Conservation (phyloP, 1,140 invertebrate species). For the Sminthurides bifidus region DNA sequence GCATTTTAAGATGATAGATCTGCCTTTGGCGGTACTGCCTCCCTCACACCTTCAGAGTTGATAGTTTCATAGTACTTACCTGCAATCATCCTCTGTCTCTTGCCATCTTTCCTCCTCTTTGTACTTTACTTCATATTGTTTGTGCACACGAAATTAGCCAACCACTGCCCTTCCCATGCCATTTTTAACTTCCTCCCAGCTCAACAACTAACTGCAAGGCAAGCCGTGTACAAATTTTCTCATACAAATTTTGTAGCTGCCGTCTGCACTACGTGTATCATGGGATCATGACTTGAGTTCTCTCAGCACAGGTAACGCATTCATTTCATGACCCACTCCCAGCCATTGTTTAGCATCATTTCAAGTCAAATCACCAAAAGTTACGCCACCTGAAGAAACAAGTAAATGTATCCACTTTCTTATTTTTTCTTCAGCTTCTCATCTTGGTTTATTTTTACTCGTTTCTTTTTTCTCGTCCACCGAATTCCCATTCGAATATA, state of each 20-base stretch:
- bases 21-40: conserved; percentile 17
- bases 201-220: too few species aligned
- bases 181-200: conserved; percentile 5
- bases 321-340: not conserved
- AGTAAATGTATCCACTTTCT: too few species aligned
- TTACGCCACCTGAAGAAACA: not conserved
- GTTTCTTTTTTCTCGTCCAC: not conserved
- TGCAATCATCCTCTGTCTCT: conserved; percentile 5
- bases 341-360: not conserved
- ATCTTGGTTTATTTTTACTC: not conserved
- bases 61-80: too few species aligned
- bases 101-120: too few species aligned
- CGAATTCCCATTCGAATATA: not conserved
- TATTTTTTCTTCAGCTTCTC: not conserved
- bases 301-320: too few species aligned
- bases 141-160: conserved; percentile 9
- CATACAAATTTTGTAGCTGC: too few species aligned
- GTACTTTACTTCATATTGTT: too few species aligned
- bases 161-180: conserved; percentile 5
- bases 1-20: conserved; percentile 29
- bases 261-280: too few species aligned
- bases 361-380: not conserved
- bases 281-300: too few species aligned
- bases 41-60: conserved; percentile 2
- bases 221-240: too few species aligned